Evolutionary conservation across 2,797 vertebrate species (phyloP).

Genomic region (Gastrophryne carolinensis): DNA sequence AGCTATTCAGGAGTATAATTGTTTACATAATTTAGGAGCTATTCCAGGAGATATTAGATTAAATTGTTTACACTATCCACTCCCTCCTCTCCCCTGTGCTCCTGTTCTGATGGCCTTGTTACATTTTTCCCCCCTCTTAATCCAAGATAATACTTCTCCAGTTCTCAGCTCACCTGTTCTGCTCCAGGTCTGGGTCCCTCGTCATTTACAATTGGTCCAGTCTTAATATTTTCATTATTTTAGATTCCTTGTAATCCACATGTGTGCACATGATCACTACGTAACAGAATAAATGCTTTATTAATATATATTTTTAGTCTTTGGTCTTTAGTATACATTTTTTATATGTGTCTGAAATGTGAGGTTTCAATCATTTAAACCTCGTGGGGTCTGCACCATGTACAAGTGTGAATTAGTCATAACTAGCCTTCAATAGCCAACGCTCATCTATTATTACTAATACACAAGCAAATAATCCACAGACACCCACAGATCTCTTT

Average conservation of each 20-base stretch:
- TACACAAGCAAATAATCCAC: not conserved
- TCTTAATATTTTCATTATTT: too few species aligned
- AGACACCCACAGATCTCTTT: not conserved
- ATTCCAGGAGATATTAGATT: too few species aligned
- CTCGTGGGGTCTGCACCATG: not conserved
- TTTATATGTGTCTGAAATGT: not conserved
- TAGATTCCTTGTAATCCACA: not conserved
- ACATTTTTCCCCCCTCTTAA: too few species aligned
- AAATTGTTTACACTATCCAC: too few species aligned
- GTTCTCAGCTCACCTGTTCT: too few species aligned
- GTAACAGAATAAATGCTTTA: not conserved
- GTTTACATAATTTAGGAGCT: too few species aligned
- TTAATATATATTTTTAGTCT: not conserved
- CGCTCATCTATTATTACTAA: conserved; percentile 29
- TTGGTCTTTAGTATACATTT: not conserved
- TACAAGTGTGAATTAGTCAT: conserved; percentile 19
- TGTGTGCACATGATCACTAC: not conserved
- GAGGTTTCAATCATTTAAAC: not conserved
- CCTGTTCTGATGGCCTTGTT: too few species aligned
- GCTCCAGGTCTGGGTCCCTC: too few species aligned
- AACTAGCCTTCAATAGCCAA: not conserved
- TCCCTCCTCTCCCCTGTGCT: too few species aligned
- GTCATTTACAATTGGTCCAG: too few species aligned
- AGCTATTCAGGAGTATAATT: too few species aligned
- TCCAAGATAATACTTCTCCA: too few species aligned